Evolutionary conservation across 2,797 vertebrate species (phyloP).

Genomic region (Eulemur rubriventer): DNA sequence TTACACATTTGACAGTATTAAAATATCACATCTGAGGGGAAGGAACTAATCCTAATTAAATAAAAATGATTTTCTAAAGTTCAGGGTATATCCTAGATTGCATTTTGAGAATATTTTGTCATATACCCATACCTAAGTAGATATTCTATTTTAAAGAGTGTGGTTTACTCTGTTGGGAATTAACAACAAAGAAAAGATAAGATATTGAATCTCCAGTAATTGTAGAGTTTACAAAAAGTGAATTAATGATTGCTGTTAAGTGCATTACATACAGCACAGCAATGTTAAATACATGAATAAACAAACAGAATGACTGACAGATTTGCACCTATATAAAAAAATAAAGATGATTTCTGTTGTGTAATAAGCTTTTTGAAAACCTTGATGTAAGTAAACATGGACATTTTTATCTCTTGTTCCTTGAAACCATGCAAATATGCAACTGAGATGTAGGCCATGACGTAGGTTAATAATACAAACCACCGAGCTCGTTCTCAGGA

Average conservation of each 20-base stretch:
- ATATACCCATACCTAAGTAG: not conserved
- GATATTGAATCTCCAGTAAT: not conserved
- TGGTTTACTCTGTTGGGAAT: not conserved
- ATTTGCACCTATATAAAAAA: not conserved
- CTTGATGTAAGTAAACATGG: not conserved
- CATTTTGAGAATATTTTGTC: conserved; percentile 48
- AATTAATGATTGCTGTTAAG: not conserved
- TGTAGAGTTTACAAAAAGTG: not conserved
- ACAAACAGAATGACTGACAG: not conserved
- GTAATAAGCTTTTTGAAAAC: not conserved
- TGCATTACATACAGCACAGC: not conserved
- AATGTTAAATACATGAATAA: not conserved
- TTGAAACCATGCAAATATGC: not conserved
- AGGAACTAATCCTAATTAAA: conserved; percentile 48
- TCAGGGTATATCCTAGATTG: not conserved
- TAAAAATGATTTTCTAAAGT: conserved; percentile 49
- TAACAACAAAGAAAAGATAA: conserved; percentile 26
- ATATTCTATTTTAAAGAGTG: not conserved
- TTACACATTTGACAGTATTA: conserved; percentile 53
- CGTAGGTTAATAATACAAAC: not conserved
- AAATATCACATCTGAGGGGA: conserved; percentile 61
- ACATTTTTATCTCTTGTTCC: conserved; percentile 37
- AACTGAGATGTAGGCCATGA: not conserved
- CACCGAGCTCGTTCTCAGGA: not conserved
- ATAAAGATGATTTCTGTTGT: not conserved